phyloP scores from a whole-genome alignment of 2,888 invertebrate species.

The Sussaba pulchella region DNA sequence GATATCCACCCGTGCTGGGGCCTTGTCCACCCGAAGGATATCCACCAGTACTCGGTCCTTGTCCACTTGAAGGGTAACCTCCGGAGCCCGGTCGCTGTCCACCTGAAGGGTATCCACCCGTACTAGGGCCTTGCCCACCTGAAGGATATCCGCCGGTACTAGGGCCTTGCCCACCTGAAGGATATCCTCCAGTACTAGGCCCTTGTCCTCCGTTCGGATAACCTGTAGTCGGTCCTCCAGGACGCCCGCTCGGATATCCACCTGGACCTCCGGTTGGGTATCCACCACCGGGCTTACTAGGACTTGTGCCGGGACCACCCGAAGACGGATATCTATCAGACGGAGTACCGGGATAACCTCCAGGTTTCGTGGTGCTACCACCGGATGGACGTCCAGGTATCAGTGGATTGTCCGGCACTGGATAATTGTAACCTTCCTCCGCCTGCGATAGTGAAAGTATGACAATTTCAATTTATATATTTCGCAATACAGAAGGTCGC shows the following conservation, averaged over 20 bases:
- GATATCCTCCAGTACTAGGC: constrained; percentile 70
- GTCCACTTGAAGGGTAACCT: constrained; percentile 74
- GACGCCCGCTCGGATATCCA: constrained; percentile 77
- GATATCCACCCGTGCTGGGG: constrained; percentile 66
- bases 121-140: constrained; percentile 65
- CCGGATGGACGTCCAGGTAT: constrained; percentile 77
- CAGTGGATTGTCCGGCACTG: constrained; percentile 88
- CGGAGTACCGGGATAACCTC: constrained; percentile 70
- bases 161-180: constrained; percentile 66
- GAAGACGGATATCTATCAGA: constrained; percentile 69
- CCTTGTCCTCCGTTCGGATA: constrained; percentile 71
- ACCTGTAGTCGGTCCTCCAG: constrained; percentile 68
- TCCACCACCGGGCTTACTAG: constrained; percentile 72
- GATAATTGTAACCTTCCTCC: constrained; percentile 92
- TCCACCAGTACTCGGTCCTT: constrained; percentile 68
- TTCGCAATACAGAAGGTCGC: constrained; percentile 35
- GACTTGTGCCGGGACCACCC: constrained; percentile 71
- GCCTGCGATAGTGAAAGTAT: constrained; percentile 83
- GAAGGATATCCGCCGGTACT: constrained; percentile 72
- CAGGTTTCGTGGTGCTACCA: constrained; percentile 72
- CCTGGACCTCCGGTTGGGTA: constrained; percentile 73
- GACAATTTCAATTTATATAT: constrained; percentile 53
- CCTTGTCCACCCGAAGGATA: constrained; percentile 68
- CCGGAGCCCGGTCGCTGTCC: constrained; percentile 20
- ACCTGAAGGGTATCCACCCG: constrained; percentile 77